phyloP scores from a whole-genome alignment of 1,140 invertebrate genomes.

The Drosophila funebris region DNA sequence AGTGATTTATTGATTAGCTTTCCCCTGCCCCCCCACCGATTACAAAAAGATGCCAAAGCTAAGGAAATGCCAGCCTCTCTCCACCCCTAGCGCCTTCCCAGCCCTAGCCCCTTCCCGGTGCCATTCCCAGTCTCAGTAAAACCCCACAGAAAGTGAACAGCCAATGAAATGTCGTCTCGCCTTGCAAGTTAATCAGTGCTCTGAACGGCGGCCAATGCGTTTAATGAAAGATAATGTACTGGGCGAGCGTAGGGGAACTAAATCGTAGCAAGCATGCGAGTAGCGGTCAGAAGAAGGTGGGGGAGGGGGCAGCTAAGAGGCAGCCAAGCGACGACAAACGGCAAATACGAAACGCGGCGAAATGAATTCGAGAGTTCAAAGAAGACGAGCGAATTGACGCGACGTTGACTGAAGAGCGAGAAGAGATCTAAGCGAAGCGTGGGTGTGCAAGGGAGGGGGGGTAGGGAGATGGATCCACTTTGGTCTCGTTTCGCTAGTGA shows the following conservation, averaged over 20 bases:
- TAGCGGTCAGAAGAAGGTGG: background rate
- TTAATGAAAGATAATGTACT: constrained; percentile 60
- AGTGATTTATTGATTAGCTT: constrained; percentile 83
- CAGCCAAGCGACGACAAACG: constrained; percentile 50
- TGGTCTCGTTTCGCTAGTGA: constrained; percentile 48
- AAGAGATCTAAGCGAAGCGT: background rate
- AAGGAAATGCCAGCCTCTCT: constrained; percentile 10
- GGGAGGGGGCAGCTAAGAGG: constrained; percentile 9
- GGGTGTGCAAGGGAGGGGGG: background rate
- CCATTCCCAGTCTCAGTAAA: background rate
- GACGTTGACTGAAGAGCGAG: background rate
- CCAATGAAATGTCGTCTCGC: constrained; percentile 50
- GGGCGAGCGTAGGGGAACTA: background rate
- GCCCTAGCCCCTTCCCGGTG: too few species aligned
- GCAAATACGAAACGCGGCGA: constrained; percentile 76
- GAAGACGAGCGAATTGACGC: constrained; percentile 19
- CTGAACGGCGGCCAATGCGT: constrained; percentile 41
- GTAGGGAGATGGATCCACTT: constrained; percentile 8
- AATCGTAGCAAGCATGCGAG: background rate
- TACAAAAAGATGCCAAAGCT: background rate
- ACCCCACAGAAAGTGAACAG: constrained; percentile 9
- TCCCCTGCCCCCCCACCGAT: background rate
- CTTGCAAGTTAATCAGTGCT: constrained; percentile 55
- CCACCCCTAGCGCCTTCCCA: background rate
- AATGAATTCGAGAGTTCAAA: constrained; percentile 53